Conservation (phyloP, 2,888 invertebrate genomes). For the Psylliodes chrysocephalus region DNA sequence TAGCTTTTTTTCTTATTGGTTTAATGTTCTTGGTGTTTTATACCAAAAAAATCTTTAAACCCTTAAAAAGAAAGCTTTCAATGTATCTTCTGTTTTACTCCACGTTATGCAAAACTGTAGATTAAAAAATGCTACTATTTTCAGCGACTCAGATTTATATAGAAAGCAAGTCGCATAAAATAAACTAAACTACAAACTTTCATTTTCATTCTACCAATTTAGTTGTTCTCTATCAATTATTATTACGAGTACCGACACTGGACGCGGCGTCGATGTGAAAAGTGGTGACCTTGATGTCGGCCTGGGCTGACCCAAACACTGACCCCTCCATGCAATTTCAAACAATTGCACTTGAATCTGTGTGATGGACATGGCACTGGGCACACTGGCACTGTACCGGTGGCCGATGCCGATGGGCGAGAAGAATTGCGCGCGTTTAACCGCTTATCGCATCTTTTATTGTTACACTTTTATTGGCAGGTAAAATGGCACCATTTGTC, state of each 20-base stretch:
- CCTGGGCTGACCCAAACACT: slow-evolving; percentile 63
- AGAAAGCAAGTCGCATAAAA: too few species aligned
- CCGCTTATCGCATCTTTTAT: not conserved
- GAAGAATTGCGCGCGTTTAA: not conserved
- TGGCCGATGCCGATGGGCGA: not conserved
- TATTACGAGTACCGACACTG: slow-evolving; percentile 16
- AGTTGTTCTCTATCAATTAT: not conserved
- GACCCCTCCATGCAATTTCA: slow-evolving; percentile 61
- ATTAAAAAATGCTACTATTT: too few species aligned
- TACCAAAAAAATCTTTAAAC: too few species aligned
- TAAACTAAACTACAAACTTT: too few species aligned
- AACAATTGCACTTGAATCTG: slow-evolving; percentile 58
- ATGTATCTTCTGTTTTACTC: too few species aligned
- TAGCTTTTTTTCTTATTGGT: too few species aligned
- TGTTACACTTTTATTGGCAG: not conserved
- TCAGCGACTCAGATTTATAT: too few species aligned
- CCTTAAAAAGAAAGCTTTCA: too few species aligned
- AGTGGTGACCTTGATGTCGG: slow-evolving; percentile 60
- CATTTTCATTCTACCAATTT: not conserved
- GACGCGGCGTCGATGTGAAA: slow-evolving; percentile 44
- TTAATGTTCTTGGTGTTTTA: too few species aligned
- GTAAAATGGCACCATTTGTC: not conserved
- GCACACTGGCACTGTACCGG: not conserved
- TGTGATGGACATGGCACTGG: slow-evolving; percentile 17
- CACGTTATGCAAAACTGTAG: too few species aligned